Base-by-base conservation (phyloP, 2,797 vertebrate genomes). In the Naso thynnoides region DNA sequence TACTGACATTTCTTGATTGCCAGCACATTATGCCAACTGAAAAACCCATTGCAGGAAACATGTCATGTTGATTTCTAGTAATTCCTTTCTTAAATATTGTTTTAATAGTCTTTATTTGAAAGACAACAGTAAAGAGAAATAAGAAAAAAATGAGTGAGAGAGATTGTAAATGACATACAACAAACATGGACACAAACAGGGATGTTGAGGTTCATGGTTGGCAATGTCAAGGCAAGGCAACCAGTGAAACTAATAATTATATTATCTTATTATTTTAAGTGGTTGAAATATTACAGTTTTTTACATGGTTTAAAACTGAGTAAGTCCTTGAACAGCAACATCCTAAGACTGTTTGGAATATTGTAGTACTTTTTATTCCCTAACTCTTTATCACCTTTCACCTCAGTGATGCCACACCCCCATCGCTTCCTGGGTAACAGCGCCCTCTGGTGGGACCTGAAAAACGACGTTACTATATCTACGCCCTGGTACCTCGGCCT, bases 401-500 rank as follows among this genome's bases (percentile, higher is more conserved):
- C 77, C 70, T 53, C 89, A 99, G 98, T 95, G 73, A 97, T 99
- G 96, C 92, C 95, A 86, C 95, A 98, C 89, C 95, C 97, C 26
- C 95, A 98, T 90, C 96, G 94, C 88, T 99, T 99, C 89, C 95
- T 93, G 61, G 98, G 98, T 74, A 97, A 96, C 66, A 95, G 97
- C 16, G 94, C 94, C 59, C 94, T 99, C 50, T 96, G 94, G 92
- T 99, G 98, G 98, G 97, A 99, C 90, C 96, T 99, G 79, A 98
- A 97, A 91, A 96, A 94, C 3, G 97, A 99, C 0, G 82, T 98
- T 79, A 95, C 95, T 76, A 95, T 99, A 83, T 98, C 96, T 2
- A 95, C 96, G 14, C 98, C 98, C 0, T 99, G 98, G 98, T 98
- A 96, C 87, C 92, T 99, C 75, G 98, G 98, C 13, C 93, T 99